A percentile compares a stretch with the other conserved stretches of the same genome.
Conservation (phyloP, 2,888 invertebrate species). For the Limnephilus rhombicus region DNA sequence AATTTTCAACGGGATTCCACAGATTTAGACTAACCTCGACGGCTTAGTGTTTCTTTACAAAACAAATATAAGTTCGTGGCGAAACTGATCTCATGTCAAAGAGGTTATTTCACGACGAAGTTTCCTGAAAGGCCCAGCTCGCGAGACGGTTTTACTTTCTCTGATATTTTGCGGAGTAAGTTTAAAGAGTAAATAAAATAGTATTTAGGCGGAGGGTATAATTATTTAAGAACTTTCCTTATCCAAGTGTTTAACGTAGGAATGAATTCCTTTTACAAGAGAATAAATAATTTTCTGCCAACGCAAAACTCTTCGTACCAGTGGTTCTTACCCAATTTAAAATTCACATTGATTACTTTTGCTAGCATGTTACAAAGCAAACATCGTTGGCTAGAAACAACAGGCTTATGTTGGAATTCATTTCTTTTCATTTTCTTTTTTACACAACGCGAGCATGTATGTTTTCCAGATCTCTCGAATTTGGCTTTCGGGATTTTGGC, state of each 20-base stretch:
- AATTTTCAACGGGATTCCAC: not conserved
- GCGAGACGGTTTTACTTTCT: not conserved
- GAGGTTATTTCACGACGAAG: not conserved
- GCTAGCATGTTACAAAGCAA: too few relatives aligned
- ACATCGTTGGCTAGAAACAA: too few relatives aligned
- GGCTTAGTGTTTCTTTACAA: conserved; percentile 1
- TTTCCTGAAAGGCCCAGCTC: not conserved
- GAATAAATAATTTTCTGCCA: not conserved
- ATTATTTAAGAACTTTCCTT: not conserved
- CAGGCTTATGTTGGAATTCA: too few relatives aligned
- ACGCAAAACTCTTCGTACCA: not conserved
- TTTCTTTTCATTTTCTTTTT: too few relatives aligned
- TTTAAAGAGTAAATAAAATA: not conserved
- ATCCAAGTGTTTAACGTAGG: not conserved
- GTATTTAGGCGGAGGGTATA: not conserved
- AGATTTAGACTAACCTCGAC: not conserved
- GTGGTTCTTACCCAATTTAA: not conserved
- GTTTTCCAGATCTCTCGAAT: too few relatives aligned
- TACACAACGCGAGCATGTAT: too few relatives aligned
- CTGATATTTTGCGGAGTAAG: not conserved
- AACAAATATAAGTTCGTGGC: not conserved
- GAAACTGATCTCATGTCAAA: not conserved
- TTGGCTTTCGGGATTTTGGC: too few relatives aligned
- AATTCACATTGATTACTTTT: not conserved
- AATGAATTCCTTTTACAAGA: not conserved